Base-by-base conservation (phyloP, 1,140 invertebrate genomes). In the Eurosta solidaginis region DNA sequence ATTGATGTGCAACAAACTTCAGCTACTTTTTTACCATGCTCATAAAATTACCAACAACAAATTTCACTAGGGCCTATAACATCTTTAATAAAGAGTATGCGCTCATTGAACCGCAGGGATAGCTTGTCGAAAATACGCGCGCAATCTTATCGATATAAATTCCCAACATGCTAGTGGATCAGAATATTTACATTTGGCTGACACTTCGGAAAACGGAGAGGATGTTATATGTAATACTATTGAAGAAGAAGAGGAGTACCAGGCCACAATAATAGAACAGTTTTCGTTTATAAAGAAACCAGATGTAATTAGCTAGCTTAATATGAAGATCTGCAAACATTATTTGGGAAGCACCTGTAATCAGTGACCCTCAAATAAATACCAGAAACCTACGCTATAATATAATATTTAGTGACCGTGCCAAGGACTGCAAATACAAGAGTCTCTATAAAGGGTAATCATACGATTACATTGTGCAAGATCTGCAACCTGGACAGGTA, bases 21-120 rank as follows among this genome's bases (percentile, higher is more conserved):
- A 12, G 97, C 96, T 79, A 97, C 94, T 79, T 91, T 90, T 78
- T 91, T 96, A 1, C 96, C 96, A 88, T 99, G 97, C 0, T 97
- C 97, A 89, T 97, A 99, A 89, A 99, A 99, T 47, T 95, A 96
- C 98, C 98, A 99, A 87, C 97, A 98, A 86, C 98, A 99, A 81
- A 99, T 99, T 90, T 99, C 98, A 90, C 96, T 97, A 12, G 96
- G 98, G 22, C 97, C 97, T 82, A 98, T 97, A 0, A 98, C 97
- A 91, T 99, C 97, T 89, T 99, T 99, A 76, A 99, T 96, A 84
- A 99, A 99, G 29, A 99, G 91, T 44, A 99, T 96, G 83, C 98
- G 90, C 63, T 95, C 95, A 89, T 96, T 98, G 88, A 99, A 99
- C 83, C 97, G 91, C 74, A 99, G 89, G 0, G 96, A 97, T 45